Base-by-base conservation (phyloP, 1,140 invertebrate genomes). In the Eriosoma lanigerum region DNA sequence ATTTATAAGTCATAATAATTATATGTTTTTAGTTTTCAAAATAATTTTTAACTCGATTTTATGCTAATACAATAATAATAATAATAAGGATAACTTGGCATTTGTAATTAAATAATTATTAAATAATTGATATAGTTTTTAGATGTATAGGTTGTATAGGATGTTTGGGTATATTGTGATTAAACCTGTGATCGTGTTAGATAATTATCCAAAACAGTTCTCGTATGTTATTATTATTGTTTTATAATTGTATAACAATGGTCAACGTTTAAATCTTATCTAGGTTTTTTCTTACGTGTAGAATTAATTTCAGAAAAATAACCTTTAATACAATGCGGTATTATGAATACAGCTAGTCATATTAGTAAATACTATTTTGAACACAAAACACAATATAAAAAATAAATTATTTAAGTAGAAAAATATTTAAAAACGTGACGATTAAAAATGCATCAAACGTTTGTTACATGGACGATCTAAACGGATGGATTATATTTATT, bases 371-470 rank as follows among this genome's bases (percentile, higher is more conserved):
- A 21, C 32, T 21, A 64, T 64, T 38, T 64, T 64, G 19, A 10
- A 26, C 1, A 38, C 6, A 60, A 60, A 60, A 29, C 26, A 60
- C 58, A 29, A 29, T 29, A 1, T 29, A 15, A 29, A 15, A 29
- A n/a, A n/a, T n/a, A n/a, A n/a, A n/a, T n/a, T n/a, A n/a, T 29
- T 13, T 26, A 64, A 64, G 32, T 10, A 44, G 21, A 38, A 64
- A 44, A 38, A 64, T n/a, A 3, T 38, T 26, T 68, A 48, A 68
- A 68, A 54, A 26, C 38, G 64, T 68, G 64, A 48, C 64, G 44
- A 68, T 68, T 48, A 68, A 68, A 68, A 46, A 24, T 13, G 6
- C 21, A 68, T 68, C 64, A 48, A 68, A 68, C 15, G 58, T 66
- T 32, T 62, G 29, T 60, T 32, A 26, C 32, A 19, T 10, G 10